Evolutionary conservation across 2,113 vertebrate species (phyloP), one percentile per base, ranked within the genome.

Genomic region (Phylloscopus whistleri): DNA sequence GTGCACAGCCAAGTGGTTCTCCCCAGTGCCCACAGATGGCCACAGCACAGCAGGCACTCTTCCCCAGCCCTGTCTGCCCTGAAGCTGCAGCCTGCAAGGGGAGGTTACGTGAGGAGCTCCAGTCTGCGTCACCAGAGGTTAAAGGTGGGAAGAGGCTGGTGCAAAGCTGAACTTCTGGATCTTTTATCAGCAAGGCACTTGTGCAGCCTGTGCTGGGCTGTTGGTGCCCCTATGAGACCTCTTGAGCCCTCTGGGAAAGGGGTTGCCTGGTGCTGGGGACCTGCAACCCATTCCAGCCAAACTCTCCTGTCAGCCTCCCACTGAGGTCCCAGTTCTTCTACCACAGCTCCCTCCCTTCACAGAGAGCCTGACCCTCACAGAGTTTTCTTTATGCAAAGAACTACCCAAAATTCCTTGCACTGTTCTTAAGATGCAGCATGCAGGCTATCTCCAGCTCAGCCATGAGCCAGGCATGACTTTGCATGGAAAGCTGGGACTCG

Each of bases 401-500:
- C 21, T 76, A 13, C 22, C 73, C 53, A 56, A 46, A 82, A 52
- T 7, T 1, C 24, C 14, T 33, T 44, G 14, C 3, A 0, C 18
- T 66, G 19, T 33, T 59, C 76, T 86, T 52, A 55, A 20, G 48
- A 31, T 30, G 44, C 39, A 72, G 27, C 48, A 33, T 5, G 5
- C 13, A 24, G 0, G 0, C 20, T 27, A 17, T 24, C 37, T 46
- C 67, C 58, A 11, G 6, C 26, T 70, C 79, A 84, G 59, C 41
- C 26, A 8, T 5, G 8, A 81, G 46, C 51, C 48, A 70, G 37
- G 33, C 56, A 31, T 12, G 19, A 51, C 16, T 70, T 21, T 53
- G 46, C 37, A 17, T 6, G 7, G 63, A 43, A 84, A 81, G 26
- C 44, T 52, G 52, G 13, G 11, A 24, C 43, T 43, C 23, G 4